A percentile compares a stretch with the other conserved stretches of the same genome.
Evolutionary conservation across 2,113 vertebrate species (phyloP).

Genomic region (Ondatra zibethicus): DNA sequence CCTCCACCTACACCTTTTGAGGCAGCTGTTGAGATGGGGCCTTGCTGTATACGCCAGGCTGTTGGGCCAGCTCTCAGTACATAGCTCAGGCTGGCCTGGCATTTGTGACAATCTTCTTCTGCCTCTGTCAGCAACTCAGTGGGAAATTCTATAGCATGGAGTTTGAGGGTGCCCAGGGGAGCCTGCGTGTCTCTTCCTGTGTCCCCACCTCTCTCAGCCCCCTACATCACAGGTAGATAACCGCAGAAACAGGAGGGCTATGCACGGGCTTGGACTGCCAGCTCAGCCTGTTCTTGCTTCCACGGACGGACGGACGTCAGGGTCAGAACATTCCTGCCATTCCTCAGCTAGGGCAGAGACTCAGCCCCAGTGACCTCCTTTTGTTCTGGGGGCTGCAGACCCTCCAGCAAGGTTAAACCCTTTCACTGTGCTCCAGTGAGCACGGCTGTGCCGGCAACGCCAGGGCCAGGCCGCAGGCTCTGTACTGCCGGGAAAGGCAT

Average conservation of each 20-base stretch:
- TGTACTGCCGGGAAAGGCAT: too few species aligned
- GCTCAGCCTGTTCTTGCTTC: slow-evolving; percentile 62
- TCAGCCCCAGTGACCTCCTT: slow-evolving; percentile 77
- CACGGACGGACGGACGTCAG: slow-evolving; percentile 69
- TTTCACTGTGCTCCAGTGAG: too few species aligned
- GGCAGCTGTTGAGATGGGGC: not conserved
- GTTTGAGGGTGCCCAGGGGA: not conserved
- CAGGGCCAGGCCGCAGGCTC: slow-evolving; percentile 37
- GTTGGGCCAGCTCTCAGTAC: not conserved
- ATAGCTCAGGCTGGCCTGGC: not conserved
- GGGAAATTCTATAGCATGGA: not conserved
- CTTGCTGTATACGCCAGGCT: not conserved
- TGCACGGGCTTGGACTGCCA: slow-evolving; percentile 25
- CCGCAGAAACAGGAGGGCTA: not conserved
- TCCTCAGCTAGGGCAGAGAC: slow-evolving; percentile 78
- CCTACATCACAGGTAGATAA: not conserved
- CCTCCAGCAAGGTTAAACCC: slow-evolving; percentile 59
- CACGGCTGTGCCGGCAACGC: too few species aligned
- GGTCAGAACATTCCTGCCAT: slow-evolving; percentile 82
- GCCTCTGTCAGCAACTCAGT: not conserved
- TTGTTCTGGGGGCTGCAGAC: slow-evolving; percentile 76
- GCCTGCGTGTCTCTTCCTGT: not conserved
- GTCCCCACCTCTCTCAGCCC: not conserved
- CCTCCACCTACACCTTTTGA: not conserved
- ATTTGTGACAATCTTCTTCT: not conserved